Evolutionary conservation across 2,113 vertebrate species (phyloP).

Genomic region (Anhinga rufa): DNA sequence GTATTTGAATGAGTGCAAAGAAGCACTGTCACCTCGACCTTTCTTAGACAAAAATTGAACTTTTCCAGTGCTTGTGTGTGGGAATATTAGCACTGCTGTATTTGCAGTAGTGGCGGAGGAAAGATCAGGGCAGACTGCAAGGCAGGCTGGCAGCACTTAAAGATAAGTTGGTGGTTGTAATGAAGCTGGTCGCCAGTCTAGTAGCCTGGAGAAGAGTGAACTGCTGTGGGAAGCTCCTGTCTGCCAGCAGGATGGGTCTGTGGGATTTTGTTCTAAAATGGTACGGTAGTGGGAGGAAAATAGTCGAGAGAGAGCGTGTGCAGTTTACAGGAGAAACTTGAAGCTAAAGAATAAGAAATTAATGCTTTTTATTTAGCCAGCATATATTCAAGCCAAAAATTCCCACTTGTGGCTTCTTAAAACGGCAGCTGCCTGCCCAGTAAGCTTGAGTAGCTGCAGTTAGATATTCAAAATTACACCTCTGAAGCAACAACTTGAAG

Average conservation of each 20-base stretch:
- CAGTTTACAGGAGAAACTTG: neutral
- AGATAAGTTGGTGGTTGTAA: neutral
- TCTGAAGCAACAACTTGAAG: neutral
- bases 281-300: neutral
- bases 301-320: neutral
- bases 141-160: neutral
- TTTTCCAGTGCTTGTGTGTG: neutral
- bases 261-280: neutral
- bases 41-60: neutral
- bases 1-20: neutral
- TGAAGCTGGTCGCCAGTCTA: neutral
- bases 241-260: neutral
- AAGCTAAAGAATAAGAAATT: neutral
- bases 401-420: neutral
- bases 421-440: neutral
- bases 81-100: neutral
- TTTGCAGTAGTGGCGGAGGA: neutral
- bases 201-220: neutral
- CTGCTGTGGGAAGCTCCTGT: neutral
- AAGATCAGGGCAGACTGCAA: neutral
- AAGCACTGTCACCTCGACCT: neutral
- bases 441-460: neutral
- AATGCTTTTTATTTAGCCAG: neutral
- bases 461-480: neutral
- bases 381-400: neutral